Base-by-base conservation (phyloP, 2,113 vertebrate genomes). In the Marmota flaviventris region DNA sequence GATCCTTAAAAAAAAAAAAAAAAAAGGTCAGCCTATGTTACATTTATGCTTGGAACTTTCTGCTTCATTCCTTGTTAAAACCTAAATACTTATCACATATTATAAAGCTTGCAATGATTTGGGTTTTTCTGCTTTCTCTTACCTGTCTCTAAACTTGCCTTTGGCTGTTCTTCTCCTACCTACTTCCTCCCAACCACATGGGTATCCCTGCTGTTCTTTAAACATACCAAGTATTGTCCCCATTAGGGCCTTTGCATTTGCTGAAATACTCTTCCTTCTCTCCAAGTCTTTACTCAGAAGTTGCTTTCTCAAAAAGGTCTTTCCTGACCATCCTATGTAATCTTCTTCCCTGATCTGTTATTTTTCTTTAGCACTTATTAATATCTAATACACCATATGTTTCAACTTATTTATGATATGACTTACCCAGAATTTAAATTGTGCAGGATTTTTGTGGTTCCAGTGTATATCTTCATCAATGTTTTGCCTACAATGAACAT, bases 341-440 rank as follows among this genome's bases (percentile, higher is more conserved):
- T 89, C 22, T 0, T 9, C 37, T 95, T 92, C 22, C 29, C 12
- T 65, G 16, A 82, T 93, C 95, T 87, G 32, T 91, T 91, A 69
- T 87, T 84, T 84, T 91, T 97, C 12, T 85, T 82, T 76, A 82
- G 2, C 32, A 32, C 0, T 37, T 81, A 81, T 76, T 58, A 93
- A 27, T 85, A 88, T 84, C 18, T 45, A 87, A 75, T 84, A 56
- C n/a, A 51, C 14, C 39, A 70, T 63, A 22, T 81, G 42, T 91
- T 85, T 91, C 69, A 91, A 81, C 14, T 93, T 95, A 70, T 14
- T 72, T 76, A 39, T 48, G 86, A 32, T 75, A 69, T 91, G 39
- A 29, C n/a, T 91, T 84, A 13, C n/a, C 37, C 12, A 91, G 39
- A 87, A 63, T 85, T 94, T 78, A 93, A 63, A 9, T 32, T 92